Evolutionary conservation across 1,140 invertebrate genomes (phyloP), one percentile per base, ranked within the genome.

Genomic region (Pollicipes pollicipes): DNA sequence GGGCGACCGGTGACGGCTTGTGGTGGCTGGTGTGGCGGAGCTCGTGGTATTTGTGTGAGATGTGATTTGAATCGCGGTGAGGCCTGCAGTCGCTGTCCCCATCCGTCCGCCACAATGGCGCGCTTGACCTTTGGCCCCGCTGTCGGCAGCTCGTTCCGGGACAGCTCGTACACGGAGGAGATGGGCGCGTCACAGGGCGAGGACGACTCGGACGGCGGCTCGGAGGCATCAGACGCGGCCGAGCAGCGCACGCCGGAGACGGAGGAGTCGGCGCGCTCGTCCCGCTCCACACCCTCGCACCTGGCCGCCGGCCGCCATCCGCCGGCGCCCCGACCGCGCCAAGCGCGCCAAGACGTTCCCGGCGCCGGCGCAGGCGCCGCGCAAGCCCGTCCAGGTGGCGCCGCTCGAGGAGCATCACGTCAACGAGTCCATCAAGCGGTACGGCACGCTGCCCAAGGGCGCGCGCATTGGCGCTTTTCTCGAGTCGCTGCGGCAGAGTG

Each of bases 391-490:
- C 28, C 58, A 69, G 27, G 64, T 66, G 27, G 64, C 64, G n/a
- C 64, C 64, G 64, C 64, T 66, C 24, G 27, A 66, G 27, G 64
- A 66, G 64, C 64, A 29, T n/a, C 64, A 73, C 58, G 73, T 72
- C 30, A 68, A 70, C 64, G 64, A 66, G 27, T 66, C 64, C 64
- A 66, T 66, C 64, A 66, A 66, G 64, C 64, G 58, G n/a, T 98
- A 97, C 78, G 95, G 95, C 8, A 98, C 96, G 21, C 78, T 95
- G 72, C 95, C 95, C 0, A 99, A 98, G 81, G 93, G 91, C 68
- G 91, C 93, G 24, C 84, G 95, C 37, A 97, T 97, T 75, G 94
- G 94, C 21, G 94, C 94, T 0, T 98, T 95, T 79, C 81, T 98
- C 26, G 94, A 97, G 77, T 97, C 93, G 0, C 80, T 97, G 72